Evolutionary conservation across 2,113 vertebrate species (phyloP).

Genomic region (Aspidoscelis tigris): DNA sequence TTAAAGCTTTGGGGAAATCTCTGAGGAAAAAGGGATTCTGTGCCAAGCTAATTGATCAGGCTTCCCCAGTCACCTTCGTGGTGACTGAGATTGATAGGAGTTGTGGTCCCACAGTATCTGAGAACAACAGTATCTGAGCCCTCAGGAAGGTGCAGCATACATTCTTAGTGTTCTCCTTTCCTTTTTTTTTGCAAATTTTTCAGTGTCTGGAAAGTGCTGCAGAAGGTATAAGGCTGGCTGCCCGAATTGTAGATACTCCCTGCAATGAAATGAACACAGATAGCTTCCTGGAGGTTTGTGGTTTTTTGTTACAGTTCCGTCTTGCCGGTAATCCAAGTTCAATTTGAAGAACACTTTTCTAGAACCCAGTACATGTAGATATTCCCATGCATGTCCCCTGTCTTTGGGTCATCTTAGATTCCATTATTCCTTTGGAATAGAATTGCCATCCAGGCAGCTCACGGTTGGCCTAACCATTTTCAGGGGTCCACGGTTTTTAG

Average conservation of each 20-base stretch:
- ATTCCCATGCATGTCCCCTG: too few species aligned
- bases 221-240: slow-evolving; percentile 91
- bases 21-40: too few species aligned
- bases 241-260: slow-evolving; percentile 94
- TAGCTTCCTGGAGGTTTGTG: slow-evolving; percentile 86
- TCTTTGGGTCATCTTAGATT: background rate
- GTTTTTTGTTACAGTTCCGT: background rate
- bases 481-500: background rate
- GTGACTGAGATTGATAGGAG: too few species aligned
- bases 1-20: too few species aligned
- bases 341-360: background rate
- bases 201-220: slow-evolving; percentile 89
- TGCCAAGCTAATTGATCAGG: too few species aligned
- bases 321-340: background rate
- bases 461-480: background rate
- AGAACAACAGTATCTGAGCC: too few species aligned
- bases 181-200: background rate
- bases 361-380: too few species aligned
- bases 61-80: too few species aligned
- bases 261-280: slow-evolving; percentile 98
- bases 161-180: too few species aligned
- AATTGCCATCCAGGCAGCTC: background rate
- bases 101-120: too few species aligned
- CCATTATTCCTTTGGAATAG: background rate
- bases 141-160: too few species aligned